A percentile compares a stretch with the other conserved stretches of the same genome.
Conservation (phyloP, 2,113 vertebrate genomes). For the Saguinus imperator region DNA sequence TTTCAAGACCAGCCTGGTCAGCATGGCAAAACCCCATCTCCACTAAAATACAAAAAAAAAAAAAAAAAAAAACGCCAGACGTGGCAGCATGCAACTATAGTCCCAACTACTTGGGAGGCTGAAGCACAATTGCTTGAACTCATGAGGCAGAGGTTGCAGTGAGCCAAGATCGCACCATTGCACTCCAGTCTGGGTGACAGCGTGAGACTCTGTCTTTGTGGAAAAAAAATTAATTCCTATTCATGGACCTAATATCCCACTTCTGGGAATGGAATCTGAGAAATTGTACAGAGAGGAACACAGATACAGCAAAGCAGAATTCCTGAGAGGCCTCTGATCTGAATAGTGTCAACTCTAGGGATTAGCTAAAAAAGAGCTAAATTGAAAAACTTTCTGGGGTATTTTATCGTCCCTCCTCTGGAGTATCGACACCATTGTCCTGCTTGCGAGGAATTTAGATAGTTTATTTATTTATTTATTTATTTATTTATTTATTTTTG, state of each 20-base stretch:
- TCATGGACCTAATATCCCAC: neutral
- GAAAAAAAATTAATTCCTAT: neutral
- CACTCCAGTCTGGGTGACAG: no score
- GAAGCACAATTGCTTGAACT: no score
- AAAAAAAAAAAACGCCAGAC: no score
- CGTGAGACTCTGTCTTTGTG: no score
- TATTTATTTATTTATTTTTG: no score
- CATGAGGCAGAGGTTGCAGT: no score
- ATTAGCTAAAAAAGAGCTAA: neutral
- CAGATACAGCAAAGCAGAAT: neutral
- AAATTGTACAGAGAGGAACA: neutral
- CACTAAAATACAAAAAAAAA: no score
- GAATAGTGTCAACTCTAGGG: neutral
- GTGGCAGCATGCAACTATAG: no score
- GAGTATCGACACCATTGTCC: fast-evolving
- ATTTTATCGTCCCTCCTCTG: neutral
- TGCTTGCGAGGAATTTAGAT: neutral
- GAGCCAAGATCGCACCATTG: no score
- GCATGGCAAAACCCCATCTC: no score
- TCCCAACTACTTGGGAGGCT: no score
- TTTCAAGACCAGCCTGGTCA: no score
- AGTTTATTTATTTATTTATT: neutral
- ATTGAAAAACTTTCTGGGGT: neutral
- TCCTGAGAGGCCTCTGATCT: neutral
- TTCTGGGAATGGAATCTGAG: neutral